These are phyloP conservation scores for Chiloscyllium plagiosum DNA, from an alignment of 2,113 vertebrate species.

Conservation along the genomic window DNA sequence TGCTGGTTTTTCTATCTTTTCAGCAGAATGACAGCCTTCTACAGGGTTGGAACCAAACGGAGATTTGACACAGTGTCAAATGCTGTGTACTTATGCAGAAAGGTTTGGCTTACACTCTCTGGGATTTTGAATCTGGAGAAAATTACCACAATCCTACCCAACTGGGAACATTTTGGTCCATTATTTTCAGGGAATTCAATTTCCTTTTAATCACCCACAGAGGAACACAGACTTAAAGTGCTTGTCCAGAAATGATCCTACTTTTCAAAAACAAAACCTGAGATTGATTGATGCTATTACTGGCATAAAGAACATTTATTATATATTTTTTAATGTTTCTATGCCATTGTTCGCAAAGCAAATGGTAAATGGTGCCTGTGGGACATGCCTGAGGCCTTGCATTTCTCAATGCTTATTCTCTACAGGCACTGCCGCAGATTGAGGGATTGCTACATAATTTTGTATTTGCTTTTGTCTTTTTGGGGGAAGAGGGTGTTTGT, in stretches of 20 bases:
- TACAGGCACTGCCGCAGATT: not conserved
- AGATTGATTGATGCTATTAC: not conserved
- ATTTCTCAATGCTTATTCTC: not conserved
- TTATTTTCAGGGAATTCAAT: not conserved
- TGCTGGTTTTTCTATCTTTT: not conserved
- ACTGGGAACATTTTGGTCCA: not conserved
- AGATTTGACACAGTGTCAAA: not conserved
- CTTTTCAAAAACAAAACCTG: not conserved
- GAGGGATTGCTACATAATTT: not conserved
- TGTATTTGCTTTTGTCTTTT: no score
- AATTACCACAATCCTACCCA: not conserved
- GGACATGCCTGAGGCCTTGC: not conserved
- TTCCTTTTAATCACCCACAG: not conserved
- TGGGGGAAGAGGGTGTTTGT: no score
- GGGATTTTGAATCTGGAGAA: not conserved
- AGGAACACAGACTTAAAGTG: not conserved
- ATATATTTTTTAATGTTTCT: not conserved
- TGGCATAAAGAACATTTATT: not conserved
- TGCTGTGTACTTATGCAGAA: not conserved
- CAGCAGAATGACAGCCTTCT: not conserved
- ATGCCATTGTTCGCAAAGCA: not conserved
- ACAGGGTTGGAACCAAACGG: not conserved
- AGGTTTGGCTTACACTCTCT: not conserved
- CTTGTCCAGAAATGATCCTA: not conserved
- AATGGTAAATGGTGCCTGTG: not conserved